Percentiles rank a stretch among this genome's conserved stretches.
Evolutionary conservation across 2,888 invertebrate genomes (phyloP).

Genomic region (Empis stercorea): DNA sequence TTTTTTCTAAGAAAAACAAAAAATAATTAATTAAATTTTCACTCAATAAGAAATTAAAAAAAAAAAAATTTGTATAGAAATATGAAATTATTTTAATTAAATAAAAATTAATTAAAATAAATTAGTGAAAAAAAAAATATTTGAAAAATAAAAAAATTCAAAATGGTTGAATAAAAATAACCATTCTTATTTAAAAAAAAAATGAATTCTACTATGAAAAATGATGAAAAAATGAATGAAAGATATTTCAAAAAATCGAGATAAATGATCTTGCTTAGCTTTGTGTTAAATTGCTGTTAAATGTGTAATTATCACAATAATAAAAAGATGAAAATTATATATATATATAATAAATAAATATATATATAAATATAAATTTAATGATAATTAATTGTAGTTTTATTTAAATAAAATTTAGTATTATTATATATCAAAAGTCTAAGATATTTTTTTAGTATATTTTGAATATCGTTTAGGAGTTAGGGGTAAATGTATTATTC

Average conservation of each 20-base stretch:
- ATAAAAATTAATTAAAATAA: neutral
- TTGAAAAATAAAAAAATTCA: neutral
- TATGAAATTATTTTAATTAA: neutral
- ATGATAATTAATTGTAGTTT: no score
- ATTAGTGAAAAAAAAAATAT: neutral
- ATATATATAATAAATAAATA: neutral
- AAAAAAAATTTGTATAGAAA: neutral
- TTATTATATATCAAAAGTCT: no score
- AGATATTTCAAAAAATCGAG: neutral
- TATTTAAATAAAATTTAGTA: no score
- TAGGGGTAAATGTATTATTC: no score
- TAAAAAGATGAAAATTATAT: neutral
- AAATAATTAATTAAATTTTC: no score
- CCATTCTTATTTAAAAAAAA: neutral
- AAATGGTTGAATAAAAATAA: no score
- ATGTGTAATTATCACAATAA: slow-evolving; percentile 27
- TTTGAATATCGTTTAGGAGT: no score
- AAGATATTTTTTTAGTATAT: no score
- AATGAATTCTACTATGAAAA: neutral
- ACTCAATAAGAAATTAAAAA: neutral
- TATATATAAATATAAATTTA: no score
- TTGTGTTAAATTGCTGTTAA: slow-evolving; percentile 38
- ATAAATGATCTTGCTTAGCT: slow-evolving; percentile 30
- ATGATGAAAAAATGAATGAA: neutral
- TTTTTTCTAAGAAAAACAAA: no score